Percentiles rank a stretch among this genome's conserved stretches.
phyloP scores from a whole-genome alignment of 2,888 invertebrate species.

The Choristoneura rosaceana region DNA sequence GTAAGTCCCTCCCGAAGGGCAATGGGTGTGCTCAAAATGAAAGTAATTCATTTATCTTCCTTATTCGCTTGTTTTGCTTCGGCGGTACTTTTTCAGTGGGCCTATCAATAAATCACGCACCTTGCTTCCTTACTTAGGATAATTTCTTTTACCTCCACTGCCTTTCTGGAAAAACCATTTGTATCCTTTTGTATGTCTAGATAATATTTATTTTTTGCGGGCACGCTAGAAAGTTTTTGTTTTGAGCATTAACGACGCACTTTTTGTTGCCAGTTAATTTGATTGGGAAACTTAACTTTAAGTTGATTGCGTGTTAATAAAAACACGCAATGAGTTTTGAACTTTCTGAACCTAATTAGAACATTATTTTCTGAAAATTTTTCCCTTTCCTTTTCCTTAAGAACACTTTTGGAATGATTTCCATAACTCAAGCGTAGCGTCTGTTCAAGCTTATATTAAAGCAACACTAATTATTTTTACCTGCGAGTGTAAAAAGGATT shows the following conservation, averaged over 20 bases:
- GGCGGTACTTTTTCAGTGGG: conserved; percentile 65
- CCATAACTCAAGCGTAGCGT: neutral
- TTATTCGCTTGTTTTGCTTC: conserved; percentile 75
- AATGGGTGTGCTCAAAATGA: conserved; percentile 65
- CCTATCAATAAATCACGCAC: conserved; percentile 79
- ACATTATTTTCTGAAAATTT: neutral
- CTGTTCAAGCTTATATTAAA: too few species aligned
- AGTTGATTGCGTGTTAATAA: conserved; percentile 14
- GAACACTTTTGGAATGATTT: neutral
- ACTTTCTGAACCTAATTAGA: neutral
- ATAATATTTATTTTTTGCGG: conserved; percentile 31
- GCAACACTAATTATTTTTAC: too few species aligned
- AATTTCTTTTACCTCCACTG: conserved; percentile 64
- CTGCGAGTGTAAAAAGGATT: too few species aligned
- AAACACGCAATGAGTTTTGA: conserved; percentile 8
- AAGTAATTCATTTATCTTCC: conserved; percentile 81
- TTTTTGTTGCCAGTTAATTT: conserved; percentile 28
- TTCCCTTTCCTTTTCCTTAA: neutral
- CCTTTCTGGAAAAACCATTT: conserved; percentile 63
- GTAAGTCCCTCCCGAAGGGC: conserved; percentile 31
- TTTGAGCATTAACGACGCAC: conserved; percentile 28
- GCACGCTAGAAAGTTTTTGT: conserved; percentile 30
- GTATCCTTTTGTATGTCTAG: conserved; percentile 54
- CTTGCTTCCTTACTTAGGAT: conserved; percentile 71
- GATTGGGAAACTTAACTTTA: conserved; percentile 14